Evolutionary conservation across 2,113 vertebrate species (phyloP).

Genomic region (human (Homo sapiens)): DNA sequence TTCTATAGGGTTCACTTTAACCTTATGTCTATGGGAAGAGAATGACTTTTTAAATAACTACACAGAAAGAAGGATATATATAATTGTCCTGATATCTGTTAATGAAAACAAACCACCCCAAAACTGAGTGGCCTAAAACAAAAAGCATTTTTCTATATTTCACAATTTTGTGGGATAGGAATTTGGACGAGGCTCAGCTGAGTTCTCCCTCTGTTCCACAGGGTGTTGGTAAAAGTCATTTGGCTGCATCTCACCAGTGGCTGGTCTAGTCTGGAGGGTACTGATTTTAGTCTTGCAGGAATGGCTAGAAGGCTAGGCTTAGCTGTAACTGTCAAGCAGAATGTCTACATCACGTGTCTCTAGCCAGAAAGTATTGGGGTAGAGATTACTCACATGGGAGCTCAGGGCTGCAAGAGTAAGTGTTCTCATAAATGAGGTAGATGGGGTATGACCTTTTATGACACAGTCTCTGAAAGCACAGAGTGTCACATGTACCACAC

Average conservation of each 20-base stretch:
- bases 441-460: background rate
- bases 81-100: background rate
- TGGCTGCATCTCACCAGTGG: background rate
- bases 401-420: background rate
- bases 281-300: background rate
- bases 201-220: background rate
- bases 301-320: background rate
- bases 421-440: background rate
- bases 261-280: background rate
- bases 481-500: no score
- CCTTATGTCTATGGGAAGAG: background rate
- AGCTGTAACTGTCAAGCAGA: background rate
- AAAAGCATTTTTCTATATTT: background rate
- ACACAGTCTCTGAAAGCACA: background rate
- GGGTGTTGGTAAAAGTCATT: background rate
- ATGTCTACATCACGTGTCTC: background rate
- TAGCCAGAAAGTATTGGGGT: background rate
- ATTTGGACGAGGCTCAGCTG: background rate
- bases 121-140: background rate
- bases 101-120: background rate
- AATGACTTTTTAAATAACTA: background rate
- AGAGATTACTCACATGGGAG: background rate
- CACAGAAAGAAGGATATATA: background rate
- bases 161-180: background rate
- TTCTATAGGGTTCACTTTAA: background rate